Conservation (phyloP, 2,888 invertebrate species). For the Ctena decussata region DNA sequence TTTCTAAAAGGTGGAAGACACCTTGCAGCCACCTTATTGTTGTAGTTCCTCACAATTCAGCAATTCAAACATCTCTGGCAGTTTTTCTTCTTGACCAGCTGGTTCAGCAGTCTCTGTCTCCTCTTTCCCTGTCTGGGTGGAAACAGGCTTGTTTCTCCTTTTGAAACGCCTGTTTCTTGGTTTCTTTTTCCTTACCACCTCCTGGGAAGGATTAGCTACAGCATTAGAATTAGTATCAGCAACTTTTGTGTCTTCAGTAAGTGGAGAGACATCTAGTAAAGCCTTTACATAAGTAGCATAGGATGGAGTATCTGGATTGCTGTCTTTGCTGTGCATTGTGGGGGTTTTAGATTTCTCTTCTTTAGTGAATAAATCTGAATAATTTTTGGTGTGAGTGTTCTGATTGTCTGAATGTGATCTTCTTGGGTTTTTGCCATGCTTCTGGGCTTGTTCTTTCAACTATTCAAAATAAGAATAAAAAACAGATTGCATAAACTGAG, state of each 20-base stretch:
- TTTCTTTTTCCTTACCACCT: neutral
- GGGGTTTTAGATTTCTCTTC: neutral
- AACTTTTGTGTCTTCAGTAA: neutral
- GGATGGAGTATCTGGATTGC: neutral
- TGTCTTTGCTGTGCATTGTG: neutral
- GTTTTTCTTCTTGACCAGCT: too few relatives aligned
- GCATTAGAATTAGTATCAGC: neutral
- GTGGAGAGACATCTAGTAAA: neutral
- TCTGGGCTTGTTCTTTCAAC: neutral
- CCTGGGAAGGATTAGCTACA: neutral
- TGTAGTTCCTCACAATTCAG: too few relatives aligned
- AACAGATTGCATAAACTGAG: too few relatives aligned
- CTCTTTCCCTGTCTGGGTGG: neutral
- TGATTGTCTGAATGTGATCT: neutral
- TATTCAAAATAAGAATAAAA: too few relatives aligned
- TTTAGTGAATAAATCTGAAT: neutral
- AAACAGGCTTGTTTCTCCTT: neutral
- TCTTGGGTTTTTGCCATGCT: neutral
- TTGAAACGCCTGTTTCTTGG: neutral
- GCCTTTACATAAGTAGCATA: neutral
- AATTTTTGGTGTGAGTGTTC: neutral
- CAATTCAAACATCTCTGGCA: too few relatives aligned
- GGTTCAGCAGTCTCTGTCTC: too few relatives aligned
- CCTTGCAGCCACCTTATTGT: too few relatives aligned
- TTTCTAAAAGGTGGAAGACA: too few relatives aligned